Base-by-base conservation (phyloP, 2,797 vertebrate species). In the Acipenser ruthenus region DNA sequence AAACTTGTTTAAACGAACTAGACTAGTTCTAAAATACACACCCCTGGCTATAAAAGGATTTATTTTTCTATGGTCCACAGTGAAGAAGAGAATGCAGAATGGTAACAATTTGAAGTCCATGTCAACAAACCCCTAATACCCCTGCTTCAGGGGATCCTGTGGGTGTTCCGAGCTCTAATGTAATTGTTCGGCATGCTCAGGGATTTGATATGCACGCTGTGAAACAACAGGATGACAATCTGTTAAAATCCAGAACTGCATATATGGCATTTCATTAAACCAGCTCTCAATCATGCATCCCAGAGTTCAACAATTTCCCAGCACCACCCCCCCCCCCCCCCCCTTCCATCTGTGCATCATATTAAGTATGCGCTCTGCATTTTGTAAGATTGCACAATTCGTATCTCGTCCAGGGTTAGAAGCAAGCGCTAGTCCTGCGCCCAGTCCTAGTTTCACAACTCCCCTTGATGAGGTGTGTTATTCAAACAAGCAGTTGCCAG, bases 91-190 rank as follows among this genome's bases (percentile, higher is more conserved):
- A 5, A 13, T 78, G 71, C 79, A 67, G 79, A 87, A 75, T 87
- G 85, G 85, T 85, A 88, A 87, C 85, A 87, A 89, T 92, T 88
- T 88, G 79, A 84, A 86, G 82, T 73, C 78, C 74, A 76, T 77
- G 83, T 90, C 86, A 84, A 85, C 88, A 89, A 88, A 88, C 78
- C 83, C 78, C 71, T 82, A 83, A 87, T 82, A 86, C 72, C 72
- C 73, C 72, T 8, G 74, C 85, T 86, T 90, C 83, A 88, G 82
- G 78, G 84, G 72, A 70, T 77, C 18, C 53, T 67, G 83, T 70
- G 83, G 86, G 82, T 84, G 83, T 87, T 84, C 82, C 70, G 67
- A 74, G 78, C 63, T 68, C 77, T 79, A 81, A 83, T 80, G 76
- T 77, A 83, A 82, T 79, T 82, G 78, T 84, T 83, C 79, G 79